These are phyloP conservation scores for Sicus ferrugineus DNA, from an alignment of 2,888 invertebrate genomes.

Conservation along the genomic window DNA sequence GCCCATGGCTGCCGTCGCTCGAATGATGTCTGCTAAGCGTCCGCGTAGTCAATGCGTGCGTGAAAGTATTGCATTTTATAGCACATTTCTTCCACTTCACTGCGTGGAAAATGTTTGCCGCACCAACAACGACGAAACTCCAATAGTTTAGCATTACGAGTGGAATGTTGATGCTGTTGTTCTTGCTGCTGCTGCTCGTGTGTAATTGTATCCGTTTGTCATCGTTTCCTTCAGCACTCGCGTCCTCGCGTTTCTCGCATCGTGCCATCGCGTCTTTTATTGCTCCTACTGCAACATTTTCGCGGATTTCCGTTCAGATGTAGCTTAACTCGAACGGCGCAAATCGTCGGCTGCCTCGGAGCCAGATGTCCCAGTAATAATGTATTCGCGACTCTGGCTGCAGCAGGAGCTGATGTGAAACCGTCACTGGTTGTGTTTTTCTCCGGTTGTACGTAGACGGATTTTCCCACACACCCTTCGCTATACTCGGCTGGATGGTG, in stretches of 20 bases:
- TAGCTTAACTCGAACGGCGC: neutral
- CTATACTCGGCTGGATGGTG: neutral
- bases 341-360: neutral
- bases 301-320: neutral
- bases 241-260: neutral
- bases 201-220: constrained; percentile 14
- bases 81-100: constrained; percentile 8
- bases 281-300: neutral
- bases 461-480: neutral
- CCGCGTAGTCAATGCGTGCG: neutral
- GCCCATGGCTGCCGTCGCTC: neutral
- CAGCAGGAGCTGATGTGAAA: neutral
- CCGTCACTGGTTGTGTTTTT: neutral
- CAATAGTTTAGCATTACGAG: neutral
- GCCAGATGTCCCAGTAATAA: too few species aligned
- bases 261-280: neutral
- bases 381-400: neutral
- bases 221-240: neutral
- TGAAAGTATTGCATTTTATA: constrained; percentile 1
- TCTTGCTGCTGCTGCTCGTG: neutral
- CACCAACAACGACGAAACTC: constrained; percentile 12
- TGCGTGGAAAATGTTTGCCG: constrained; percentile 10
- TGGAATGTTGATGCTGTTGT: neutral
- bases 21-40: neutral
- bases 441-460: too few species aligned